Percentiles rank a stretch among this genome's conserved stretches.
These are phyloP conservation scores for Piprites chloris DNA, from an alignment of 2,113 vertebrate genomes.

Conservation along the genomic window DNA sequence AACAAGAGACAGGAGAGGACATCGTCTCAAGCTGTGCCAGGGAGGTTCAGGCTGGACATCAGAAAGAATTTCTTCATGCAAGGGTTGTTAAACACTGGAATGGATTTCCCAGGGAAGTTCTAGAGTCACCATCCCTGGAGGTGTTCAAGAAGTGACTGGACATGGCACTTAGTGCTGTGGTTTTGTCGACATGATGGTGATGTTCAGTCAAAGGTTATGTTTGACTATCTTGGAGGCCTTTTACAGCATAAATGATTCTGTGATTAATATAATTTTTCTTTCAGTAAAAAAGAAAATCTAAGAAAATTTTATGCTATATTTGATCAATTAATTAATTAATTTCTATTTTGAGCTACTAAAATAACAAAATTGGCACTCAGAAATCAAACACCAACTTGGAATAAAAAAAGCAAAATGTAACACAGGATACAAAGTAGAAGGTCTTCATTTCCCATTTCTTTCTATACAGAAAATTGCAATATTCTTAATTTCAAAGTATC, in stretches of 20 bases:
- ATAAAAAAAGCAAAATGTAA: background rate
- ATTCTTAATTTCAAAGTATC: background rate
- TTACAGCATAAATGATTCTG: background rate
- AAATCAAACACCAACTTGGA: fast-evolving
- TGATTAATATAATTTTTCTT: background rate
- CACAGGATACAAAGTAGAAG: background rate
- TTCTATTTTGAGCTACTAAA: background rate
- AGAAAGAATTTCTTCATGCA: background rate
- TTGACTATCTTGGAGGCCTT: background rate
- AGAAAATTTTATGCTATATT: background rate
- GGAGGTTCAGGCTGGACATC: background rate
- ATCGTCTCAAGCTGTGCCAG: background rate
- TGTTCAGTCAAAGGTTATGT: background rate
- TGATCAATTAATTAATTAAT: background rate
- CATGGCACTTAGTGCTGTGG: background rate
- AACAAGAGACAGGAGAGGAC: background rate
- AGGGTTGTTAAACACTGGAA: background rate
- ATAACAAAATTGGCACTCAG: background rate
- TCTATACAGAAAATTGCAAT: background rate
- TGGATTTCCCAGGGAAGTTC: background rate
- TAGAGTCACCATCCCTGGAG: background rate
- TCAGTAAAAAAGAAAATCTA: background rate
- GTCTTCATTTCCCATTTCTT: background rate
- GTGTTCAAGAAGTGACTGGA: background rate
- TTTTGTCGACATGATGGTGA: background rate